Conservation (phyloP, 2,113 vertebrate species). For the Phycodurus eques region DNA sequence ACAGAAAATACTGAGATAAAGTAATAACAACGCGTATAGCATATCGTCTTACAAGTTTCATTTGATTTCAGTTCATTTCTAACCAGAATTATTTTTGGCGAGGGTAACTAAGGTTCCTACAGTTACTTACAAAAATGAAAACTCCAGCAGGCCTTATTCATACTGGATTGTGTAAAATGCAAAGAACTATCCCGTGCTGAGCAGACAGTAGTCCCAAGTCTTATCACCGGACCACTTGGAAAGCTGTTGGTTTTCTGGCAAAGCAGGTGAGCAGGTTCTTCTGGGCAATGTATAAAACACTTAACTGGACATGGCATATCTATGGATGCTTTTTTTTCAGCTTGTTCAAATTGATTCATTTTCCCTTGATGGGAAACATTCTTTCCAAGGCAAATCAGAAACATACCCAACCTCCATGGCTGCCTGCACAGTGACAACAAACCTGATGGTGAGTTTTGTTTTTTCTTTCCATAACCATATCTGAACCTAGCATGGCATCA, state of each 20-base stretch:
- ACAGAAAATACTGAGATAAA: too few relatives aligned
- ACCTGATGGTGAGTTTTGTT: background rate
- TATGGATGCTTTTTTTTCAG: background rate
- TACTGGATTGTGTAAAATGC: background rate
- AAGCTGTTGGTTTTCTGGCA: constrained; percentile 23
- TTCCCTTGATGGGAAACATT: constrained; percentile 19
- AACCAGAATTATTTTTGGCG: too few relatives aligned
- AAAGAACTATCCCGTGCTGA: background rate
- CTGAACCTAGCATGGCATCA: constrained; percentile 19
- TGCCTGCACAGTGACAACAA: constrained; percentile 10
- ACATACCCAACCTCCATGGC: background rate
- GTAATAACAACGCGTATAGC: too few relatives aligned
- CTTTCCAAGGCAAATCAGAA: background rate
- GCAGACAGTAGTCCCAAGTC: background rate
- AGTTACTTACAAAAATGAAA: background rate
- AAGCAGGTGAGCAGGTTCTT: constrained; percentile 21
- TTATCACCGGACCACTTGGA: constrained; percentile 25
- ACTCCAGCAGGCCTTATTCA: background rate
- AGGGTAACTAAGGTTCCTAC: background rate
- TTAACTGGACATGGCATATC: constrained; percentile 16
- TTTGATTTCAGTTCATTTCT: too few relatives aligned
- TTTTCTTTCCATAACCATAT: constrained; percentile 16
- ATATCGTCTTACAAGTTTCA: too few relatives aligned
- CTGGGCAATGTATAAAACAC: constrained; percentile 23
- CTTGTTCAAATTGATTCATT: background rate